phyloP scores from a whole-genome alignment of 2,797 vertebrate species.

The Siniperca obscura region DNA sequence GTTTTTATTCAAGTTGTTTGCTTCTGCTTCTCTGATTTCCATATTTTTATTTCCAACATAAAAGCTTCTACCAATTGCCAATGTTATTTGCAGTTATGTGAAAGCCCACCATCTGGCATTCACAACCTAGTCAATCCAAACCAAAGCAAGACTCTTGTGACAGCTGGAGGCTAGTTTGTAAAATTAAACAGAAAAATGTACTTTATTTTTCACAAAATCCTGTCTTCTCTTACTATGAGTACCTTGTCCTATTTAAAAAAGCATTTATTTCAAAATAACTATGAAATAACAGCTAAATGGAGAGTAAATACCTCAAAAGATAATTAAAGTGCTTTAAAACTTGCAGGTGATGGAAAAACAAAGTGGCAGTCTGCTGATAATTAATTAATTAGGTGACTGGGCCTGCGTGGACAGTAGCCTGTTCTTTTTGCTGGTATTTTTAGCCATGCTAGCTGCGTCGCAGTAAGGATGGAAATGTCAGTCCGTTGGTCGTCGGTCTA shows the following conservation, averaged over 20 bases:
- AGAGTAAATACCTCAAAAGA: conserved; percentile 3
- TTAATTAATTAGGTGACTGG: background rate
- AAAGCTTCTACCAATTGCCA: conserved; percentile 61
- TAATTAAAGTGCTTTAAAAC: background rate
- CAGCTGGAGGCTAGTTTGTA: conserved; percentile 65
- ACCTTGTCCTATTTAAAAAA: conserved; percentile 39
- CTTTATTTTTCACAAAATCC: conserved; percentile 42
- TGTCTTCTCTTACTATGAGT: conserved; percentile 28
- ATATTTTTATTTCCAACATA: conserved; percentile 57
- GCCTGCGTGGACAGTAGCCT: background rate
- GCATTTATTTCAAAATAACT: conserved; percentile 35
- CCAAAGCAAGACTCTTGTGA: conserved; percentile 65
- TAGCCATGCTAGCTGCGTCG: background rate
- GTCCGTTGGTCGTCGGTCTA: background rate
- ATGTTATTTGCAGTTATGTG: conserved; percentile 67
- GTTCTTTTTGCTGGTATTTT: background rate
- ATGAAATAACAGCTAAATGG: conserved; percentile 12
- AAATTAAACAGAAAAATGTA: conserved; percentile 57
- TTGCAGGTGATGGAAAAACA: too few species aligned
- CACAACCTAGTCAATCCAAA: conserved; percentile 63
- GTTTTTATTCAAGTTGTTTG: conserved; percentile 57
- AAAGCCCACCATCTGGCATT: conserved; percentile 74
- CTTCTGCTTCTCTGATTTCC: conserved; percentile 57
- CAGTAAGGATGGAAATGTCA: background rate
- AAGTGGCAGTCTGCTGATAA: background rate